Evolutionary conservation across 1,140 invertebrate species (phyloP).

Genomic region (Lepidurus couesii): DNA sequence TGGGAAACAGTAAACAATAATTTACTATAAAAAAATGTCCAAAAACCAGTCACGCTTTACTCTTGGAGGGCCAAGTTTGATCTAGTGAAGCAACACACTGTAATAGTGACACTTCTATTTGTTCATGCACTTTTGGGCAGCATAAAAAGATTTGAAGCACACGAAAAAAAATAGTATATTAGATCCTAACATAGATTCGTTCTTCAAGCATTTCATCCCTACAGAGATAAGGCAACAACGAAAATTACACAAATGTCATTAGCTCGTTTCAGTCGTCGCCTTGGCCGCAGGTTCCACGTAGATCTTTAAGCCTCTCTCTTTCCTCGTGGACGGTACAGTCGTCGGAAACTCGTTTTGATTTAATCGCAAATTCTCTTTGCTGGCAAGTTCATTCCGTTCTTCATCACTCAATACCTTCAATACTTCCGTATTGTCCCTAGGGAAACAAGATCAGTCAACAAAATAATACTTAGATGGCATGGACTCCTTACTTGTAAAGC

Average conservation of each 20-base stretch:
- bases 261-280: background rate
- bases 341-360: constrained; percentile 38
- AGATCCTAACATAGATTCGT: background rate
- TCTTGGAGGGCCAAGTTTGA: background rate
- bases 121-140: background rate
- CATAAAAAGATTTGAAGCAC: constrained; percentile 15
- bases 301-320: constrained; percentile 67
- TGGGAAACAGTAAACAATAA: no score
- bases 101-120: background rate
- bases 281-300: constrained; percentile 52
- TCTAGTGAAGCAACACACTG: background rate
- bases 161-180: constrained; percentile 11
- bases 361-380: constrained; percentile 50
- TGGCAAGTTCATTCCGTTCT: constrained; percentile 55
- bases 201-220: background rate
- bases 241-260: background rate
- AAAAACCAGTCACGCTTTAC: no score
- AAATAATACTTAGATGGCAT: background rate
- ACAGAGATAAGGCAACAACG: background rate
- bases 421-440: constrained; percentile 59
- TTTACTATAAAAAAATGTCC: no score
- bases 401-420: constrained; percentile 54
- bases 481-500: constrained; percentile 52
- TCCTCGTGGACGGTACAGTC: constrained; percentile 50
- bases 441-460: constrained; percentile 38